These are phyloP conservation scores for Cerastis leucographa DNA, from an alignment of 2,888 invertebrate genomes.

Conservation along the genomic window DNA sequence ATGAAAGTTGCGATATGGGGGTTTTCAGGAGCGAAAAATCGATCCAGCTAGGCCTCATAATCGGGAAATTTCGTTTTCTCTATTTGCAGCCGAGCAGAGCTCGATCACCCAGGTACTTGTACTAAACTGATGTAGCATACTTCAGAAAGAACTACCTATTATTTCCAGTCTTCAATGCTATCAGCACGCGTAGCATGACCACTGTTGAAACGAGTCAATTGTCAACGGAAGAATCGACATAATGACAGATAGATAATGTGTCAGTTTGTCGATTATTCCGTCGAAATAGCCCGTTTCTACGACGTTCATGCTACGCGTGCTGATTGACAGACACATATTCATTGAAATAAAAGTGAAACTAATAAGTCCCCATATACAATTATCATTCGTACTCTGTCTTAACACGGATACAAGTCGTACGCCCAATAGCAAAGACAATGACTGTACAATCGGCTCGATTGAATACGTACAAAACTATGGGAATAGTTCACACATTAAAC, in stretches of 20 bases:
- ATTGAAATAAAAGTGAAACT: constrained; percentile 40
- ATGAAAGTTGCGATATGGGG: no score
- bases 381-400: constrained; percentile 23
- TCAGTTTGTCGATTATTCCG: no score
- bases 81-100: no score
- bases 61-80: no score
- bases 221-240: no score
- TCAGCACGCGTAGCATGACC: no score
- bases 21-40: no score
- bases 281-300: no score
- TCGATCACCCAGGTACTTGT: not conserved
- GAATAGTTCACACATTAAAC: constrained; percentile 68
- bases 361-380: constrained; percentile 2
- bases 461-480: constrained; percentile 59
- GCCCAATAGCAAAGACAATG: constrained; percentile 56
- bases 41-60: no score
- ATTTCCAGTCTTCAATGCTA: constrained; percentile 14
- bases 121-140: not conserved
- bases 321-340: constrained; percentile 8
- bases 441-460: constrained; percentile 45
- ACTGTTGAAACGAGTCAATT: no score
- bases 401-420: constrained; percentile 41
- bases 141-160: not conserved
- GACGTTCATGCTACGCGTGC: no score
- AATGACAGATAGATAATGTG: no score